Percentiles rank a stretch among this genome's conserved stretches.
phyloP scores from a whole-genome alignment of 2,797 vertebrate species.

The Neosalanx taihuensis region DNA sequence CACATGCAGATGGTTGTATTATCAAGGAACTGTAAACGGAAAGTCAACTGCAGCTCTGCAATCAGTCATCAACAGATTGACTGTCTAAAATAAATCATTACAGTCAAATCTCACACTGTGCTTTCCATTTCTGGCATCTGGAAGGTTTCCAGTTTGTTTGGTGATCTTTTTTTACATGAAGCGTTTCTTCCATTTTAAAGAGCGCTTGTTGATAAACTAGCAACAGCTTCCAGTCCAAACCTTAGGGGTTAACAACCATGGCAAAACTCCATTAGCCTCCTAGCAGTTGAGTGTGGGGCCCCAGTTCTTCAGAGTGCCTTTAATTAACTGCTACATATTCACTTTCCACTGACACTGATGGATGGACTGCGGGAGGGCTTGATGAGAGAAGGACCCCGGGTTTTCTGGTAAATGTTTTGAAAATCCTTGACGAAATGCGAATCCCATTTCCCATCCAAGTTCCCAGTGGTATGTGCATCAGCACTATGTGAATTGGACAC shows the following conservation, averaged over 20 bases:
- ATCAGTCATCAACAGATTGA: no score
- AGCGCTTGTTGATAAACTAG: background rate
- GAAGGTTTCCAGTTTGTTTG: background rate
- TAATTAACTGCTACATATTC: constrained; percentile 26
- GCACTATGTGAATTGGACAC: constrained; percentile 11
- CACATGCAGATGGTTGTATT: no score
- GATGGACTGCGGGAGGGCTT: constrained; percentile 9
- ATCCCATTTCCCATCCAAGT: background rate
- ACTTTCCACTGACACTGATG: constrained; percentile 25
- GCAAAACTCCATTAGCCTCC: constrained; percentile 16
- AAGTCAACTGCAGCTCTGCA: no score
- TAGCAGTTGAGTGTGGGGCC: background rate
- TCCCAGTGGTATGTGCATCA: constrained; percentile 6
- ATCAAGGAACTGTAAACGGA: no score
- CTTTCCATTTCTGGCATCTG: no score
- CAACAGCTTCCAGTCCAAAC: background rate
- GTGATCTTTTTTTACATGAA: background rate
- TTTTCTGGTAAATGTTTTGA: constrained; percentile 22
- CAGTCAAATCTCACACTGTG: no score
- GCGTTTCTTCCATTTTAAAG: no score
- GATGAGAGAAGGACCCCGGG: background rate
- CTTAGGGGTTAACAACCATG: constrained; percentile 6
- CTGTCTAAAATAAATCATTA: no score
- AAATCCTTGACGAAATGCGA: background rate
- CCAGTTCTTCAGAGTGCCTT: constrained; percentile 16